Conservation (phyloP, 1,140 invertebrate genomes). For the Hyles vespertilio region DNA sequence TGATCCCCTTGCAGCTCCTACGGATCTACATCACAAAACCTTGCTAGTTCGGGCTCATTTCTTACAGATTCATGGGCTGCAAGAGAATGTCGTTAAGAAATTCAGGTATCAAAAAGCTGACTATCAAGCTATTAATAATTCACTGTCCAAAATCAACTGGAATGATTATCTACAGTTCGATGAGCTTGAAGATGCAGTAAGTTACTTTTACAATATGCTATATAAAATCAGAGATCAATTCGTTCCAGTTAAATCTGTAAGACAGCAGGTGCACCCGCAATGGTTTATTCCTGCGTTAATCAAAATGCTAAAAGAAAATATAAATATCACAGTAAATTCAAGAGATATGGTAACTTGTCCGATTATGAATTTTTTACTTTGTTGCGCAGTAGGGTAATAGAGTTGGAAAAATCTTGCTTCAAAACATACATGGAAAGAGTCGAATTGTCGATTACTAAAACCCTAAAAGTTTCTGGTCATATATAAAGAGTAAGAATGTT, state of each 20-base stretch:
- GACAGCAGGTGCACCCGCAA: too few species aligned
- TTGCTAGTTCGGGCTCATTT: background rate
- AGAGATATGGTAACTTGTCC: too few species aligned
- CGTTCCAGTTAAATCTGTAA: too few species aligned
- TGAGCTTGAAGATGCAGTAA: conserved; percentile 2
- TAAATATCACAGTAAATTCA: too few species aligned
- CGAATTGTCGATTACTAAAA: too few species aligned
- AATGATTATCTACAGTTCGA: background rate
- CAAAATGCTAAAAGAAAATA: too few species aligned
- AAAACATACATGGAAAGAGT: too few species aligned
- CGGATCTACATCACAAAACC: conserved; percentile 2
- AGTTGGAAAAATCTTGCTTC: too few species aligned
- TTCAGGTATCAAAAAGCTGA: conserved; percentile 2
- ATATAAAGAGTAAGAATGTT: background rate
- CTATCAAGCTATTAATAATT: conserved; percentile 2
- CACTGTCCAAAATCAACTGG: conserved; percentile 5
- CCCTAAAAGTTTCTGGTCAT: too few species aligned
- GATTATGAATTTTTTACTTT: too few species aligned
- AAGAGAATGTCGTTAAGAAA: background rate
- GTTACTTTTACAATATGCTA: conserved; percentile 5
- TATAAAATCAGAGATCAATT: background rate
- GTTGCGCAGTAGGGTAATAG: too few species aligned
- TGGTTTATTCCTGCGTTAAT: too few species aligned
- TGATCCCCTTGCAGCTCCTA: conserved; percentile 4
- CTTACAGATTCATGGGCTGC: conserved; percentile 1